These are phyloP conservation scores for Sebastes wilsoni DNA, from an alignment of 2,797 vertebrate species.

Conservation along the genomic window DNA sequence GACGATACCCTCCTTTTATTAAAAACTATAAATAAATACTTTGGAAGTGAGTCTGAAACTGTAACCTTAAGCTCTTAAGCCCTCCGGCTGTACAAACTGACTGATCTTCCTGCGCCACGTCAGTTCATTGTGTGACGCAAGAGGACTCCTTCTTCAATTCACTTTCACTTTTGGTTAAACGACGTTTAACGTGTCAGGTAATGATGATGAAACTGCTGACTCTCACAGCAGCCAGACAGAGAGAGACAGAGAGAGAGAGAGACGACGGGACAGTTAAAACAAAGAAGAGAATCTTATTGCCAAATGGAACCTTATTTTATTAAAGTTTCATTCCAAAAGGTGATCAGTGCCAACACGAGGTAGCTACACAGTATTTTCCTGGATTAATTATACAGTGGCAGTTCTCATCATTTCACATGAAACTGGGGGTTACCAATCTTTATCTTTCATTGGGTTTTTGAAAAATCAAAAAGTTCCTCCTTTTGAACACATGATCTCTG, in stretches of 20 bases:
- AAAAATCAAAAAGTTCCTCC: background rate
- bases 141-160: background rate
- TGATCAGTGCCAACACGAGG: slow-evolving; percentile 4
- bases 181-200: background rate
- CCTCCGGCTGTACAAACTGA: too few species aligned
- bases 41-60: background rate
- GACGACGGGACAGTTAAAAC: background rate
- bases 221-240: background rate
- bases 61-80: too few species aligned
- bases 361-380: background rate
- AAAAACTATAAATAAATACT: background rate
- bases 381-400: background rate
- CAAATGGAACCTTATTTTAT: slow-evolving; percentile 30
- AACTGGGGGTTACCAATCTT: background rate
- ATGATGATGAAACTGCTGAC: slow-evolving; percentile 60
- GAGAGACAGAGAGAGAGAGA: too few species aligned
- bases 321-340: slow-evolving; percentile 29
- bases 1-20: accelerated
- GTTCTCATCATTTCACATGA: background rate
- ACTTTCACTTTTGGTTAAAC: slow-evolving; percentile 66
- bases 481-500: background rate
- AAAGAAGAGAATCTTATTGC: slow-evolving; percentile 5
- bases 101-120: background rate
- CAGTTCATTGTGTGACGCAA: background rate
- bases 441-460: background rate